phyloP scores from a whole-genome alignment of 2,888 invertebrate genomes.

The Platerodrilus igneus region DNA sequence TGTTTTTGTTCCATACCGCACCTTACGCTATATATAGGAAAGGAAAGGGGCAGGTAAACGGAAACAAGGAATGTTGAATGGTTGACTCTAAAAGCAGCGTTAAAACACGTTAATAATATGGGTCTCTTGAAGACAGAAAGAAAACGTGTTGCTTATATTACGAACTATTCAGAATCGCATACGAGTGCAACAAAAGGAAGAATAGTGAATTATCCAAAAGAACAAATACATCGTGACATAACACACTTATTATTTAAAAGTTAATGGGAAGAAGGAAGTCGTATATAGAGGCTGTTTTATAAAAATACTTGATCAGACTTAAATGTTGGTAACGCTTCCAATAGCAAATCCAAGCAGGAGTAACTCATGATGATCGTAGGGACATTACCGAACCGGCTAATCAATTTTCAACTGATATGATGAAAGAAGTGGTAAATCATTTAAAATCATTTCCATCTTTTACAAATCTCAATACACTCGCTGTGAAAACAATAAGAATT shows the following conservation, averaged over 20 bases:
- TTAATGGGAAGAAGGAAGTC: constrained; percentile 1
- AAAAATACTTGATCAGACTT: constrained; percentile 4
- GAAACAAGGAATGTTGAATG: no score
- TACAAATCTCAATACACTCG: constrained; percentile 9
- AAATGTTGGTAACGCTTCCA: constrained; percentile 10
- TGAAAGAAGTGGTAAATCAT: not conserved
- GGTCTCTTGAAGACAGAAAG: no score
- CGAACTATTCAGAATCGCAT: no score
- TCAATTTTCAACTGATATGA: constrained; percentile 4
- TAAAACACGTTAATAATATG: no score
- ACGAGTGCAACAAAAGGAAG: constrained; percentile 1
- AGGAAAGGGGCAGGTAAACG: no score
- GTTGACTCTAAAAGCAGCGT: no score
- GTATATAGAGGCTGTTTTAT: constrained; percentile 9
- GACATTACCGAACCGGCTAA: constrained; percentile 2
- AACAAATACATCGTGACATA: constrained; percentile 2
- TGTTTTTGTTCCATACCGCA: no score
- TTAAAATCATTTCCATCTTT: constrained; percentile 8
- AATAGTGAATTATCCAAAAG: constrained; percentile 1
- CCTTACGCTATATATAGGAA: no score
- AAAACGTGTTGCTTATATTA: no score
- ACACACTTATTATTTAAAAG: constrained; percentile 5
- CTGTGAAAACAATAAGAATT: constrained; percentile 7
- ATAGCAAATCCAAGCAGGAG: constrained; percentile 2
- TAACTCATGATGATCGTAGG: constrained; percentile 1